phyloP scores from a whole-genome alignment of 2,113 vertebrate species.

The Ammodramus savannarum region DNA sequence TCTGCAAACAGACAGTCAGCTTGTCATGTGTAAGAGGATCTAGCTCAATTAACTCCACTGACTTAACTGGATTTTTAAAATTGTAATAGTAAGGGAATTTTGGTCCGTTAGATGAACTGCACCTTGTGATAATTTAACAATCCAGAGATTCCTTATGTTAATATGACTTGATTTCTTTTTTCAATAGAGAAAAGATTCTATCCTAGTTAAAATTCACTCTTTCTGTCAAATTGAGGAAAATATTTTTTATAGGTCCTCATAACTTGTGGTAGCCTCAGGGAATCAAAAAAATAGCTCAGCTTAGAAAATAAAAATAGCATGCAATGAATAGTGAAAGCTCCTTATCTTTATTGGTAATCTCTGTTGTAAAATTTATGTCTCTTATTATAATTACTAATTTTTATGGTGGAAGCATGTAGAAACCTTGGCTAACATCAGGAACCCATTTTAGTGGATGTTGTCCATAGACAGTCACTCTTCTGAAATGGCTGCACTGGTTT shows the following conservation, averaged over 20 bases:
- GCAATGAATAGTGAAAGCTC: neutral
- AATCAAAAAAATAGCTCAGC: neutral
- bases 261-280: neutral
- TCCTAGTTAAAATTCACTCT: neutral
- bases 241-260: neutral
- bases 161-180: neutral
- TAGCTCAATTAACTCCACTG: neutral
- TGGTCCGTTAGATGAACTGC: neutral
- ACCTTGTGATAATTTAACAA: neutral
- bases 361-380: neutral
- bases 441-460: neutral
- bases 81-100: neutral
- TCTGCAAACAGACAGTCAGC: neutral
- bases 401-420: neutral
- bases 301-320: neutral
- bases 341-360: neutral
- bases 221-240: neutral
- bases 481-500: neutral
- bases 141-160: neutral
- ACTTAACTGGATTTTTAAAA: neutral
- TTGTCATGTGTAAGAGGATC: neutral
- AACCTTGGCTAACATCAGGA: neutral
- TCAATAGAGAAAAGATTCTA: neutral
- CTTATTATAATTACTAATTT: neutral
- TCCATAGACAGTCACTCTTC: neutral